Evolutionary conservation across 2,888 invertebrate genomes (phyloP), one percentile per base, ranked within the genome.

Genomic region (Lasioglossum villosulum): DNA sequence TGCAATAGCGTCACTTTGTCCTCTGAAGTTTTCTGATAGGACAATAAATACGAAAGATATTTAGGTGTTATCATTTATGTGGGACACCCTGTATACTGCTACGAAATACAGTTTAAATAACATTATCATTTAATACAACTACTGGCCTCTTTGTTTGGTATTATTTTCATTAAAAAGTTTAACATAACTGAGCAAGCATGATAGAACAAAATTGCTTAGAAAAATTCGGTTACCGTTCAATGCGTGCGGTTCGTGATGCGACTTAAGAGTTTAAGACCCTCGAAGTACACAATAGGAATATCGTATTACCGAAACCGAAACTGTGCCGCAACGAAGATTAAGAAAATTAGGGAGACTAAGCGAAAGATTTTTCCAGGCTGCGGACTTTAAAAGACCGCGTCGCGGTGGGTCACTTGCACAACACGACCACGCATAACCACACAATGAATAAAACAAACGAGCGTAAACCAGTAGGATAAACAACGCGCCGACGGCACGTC

Each of bases 401-500:
- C 45, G 45, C 45, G 45, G 45, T 45, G 52, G 66, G 66, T 71
- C 83, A 79, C 76, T 83, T 56, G 39, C 19, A 19, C 19, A 48
- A 19, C 48, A 48, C 48, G 19, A 5, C 48, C 48, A 19, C 52
- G 23, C 23, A 23, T 52, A 52, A 52, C 52, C 52, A 52, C 52
- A 68, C 80, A 45, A 37, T 78, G 63, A 63, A 56, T 82, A 79
- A 86, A 78, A 86, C 80, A 89, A 90, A 59, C 66, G 86, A 23
- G 82, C 84, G 83, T 88, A 90, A 90, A 89, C 88, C 89, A 71
- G 76, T 73, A 84, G 86, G 75, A 75, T 90, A 89, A 89, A 89
- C 86, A 89, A 76, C 48, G 75, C 73, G 19, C 75, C 56, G 56
- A 52, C 52, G 23, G 48, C 48, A 8, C 52, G 23, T 23, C 68